These are phyloP conservation scores for Chloroclysta siterata DNA, from an alignment of 2,888 invertebrate species.

Conservation along the genomic window DNA sequence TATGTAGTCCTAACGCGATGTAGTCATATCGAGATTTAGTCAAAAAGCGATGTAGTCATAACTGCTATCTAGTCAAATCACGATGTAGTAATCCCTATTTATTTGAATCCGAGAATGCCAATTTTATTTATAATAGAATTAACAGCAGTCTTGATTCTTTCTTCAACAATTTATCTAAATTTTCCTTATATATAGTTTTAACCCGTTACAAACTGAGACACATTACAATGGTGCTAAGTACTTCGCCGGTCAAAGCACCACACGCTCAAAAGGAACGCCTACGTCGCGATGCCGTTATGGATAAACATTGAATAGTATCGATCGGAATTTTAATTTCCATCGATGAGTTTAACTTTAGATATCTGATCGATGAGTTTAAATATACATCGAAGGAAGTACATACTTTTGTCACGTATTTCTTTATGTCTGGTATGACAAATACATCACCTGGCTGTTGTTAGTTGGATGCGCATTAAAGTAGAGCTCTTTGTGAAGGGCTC, in stretches of 20 bases:
- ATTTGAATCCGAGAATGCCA: too few relatives aligned
- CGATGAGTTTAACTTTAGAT: neutral
- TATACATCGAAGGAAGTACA: slow-evolving; percentile 18
- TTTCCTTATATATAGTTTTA: neutral
- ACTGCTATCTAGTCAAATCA: too few relatives aligned
- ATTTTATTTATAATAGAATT: neutral
- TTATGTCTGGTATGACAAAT: slow-evolving; percentile 20
- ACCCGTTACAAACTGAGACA: slow-evolving; percentile 2
- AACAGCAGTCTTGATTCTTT: neutral
- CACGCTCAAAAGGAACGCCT: neutral
- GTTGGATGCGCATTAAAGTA: too few relatives aligned
- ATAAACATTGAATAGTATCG: slow-evolving; percentile 13
- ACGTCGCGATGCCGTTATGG: slow-evolving; percentile 7
- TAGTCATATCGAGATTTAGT: too few relatives aligned
- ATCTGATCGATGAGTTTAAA: neutral
- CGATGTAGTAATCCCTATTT: too few relatives aligned
- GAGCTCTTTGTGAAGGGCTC: too few relatives aligned
- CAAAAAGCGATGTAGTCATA: too few relatives aligned
- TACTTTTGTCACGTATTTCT: slow-evolving; percentile 24
- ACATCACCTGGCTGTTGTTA: slow-evolving; percentile 21
- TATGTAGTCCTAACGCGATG: too few relatives aligned
- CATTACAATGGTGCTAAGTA: neutral
- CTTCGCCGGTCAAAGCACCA: neutral
- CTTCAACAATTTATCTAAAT: neutral
- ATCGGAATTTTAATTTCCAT: slow-evolving; percentile 24